Percentiles rank a stretch among this genome's conserved stretches.
phyloP scores from a whole-genome alignment of 2,113 vertebrate species.

The Eclectus roratus region DNA sequence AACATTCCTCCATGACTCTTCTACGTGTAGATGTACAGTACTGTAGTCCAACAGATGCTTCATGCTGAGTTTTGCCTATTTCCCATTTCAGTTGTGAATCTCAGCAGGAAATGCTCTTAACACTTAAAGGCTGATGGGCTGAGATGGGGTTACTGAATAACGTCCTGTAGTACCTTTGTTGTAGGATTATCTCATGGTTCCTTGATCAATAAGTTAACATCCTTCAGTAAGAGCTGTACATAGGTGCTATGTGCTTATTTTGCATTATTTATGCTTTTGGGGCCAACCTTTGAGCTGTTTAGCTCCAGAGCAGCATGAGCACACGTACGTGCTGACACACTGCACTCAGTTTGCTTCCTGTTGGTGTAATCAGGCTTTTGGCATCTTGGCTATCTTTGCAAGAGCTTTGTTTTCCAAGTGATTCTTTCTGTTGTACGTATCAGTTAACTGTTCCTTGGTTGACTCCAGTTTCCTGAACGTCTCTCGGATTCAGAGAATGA shows the following conservation, averaged over 20 bases:
- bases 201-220: background rate
- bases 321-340: background rate
- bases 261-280: background rate
- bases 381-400: background rate
- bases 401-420: background rate
- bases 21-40: background rate
- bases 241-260: background rate
- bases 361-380: background rate
- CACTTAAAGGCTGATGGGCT: background rate
- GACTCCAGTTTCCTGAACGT: slow-evolving; percentile 71
- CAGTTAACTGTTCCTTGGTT: slow-evolving; percentile 49
- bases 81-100: background rate
- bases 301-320: background rate
- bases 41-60: background rate
- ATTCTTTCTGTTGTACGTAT: background rate
- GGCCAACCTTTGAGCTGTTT: background rate
- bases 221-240: background rate
- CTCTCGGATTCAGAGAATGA: slow-evolving; percentile 96
- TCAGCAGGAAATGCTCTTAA: background rate
- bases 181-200: background rate
- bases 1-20: background rate
- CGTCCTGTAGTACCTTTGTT: background rate
- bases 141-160: background rate
- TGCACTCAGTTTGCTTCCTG: background rate
- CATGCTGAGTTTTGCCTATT: background rate